Evolutionary conservation across 2,888 invertebrate species (phyloP), one percentile per base, ranked within the genome.

Genomic region (Pollenia labialis): DNA sequence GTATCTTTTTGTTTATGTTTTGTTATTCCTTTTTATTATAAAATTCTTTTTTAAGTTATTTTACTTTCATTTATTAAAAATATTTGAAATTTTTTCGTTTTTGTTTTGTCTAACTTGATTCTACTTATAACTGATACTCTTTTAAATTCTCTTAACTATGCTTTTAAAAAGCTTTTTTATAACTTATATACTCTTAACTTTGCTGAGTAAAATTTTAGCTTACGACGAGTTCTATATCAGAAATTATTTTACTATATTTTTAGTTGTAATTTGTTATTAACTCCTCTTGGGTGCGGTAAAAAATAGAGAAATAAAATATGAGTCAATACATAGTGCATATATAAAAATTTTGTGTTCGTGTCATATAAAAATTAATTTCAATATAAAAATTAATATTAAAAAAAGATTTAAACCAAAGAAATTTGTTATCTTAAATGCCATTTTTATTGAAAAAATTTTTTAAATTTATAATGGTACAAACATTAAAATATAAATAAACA

Each of bases 271-370:
- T 84, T 58, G 74, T 48, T 77, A 64, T 84, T 87, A 69, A 77
- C 84, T 84, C 46, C 74, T 58, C 54, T 77, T 84, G 87, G 87
- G 87, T 87, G 84, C 87, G 87, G 87, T 87, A 52, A 46, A 60
- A 71, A 81, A 62, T 71, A 71, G 52, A 85, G 68, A 77, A 62
- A 23, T 48, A 48, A 48, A 58, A 10, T n/a, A 7, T 18, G 23
- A 48, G n/a, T 23, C 42, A 4, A 32, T 32, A 32, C 32, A 4
- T 32, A 32, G 3, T 6, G 4, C 23, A 3, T 32, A 32, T 32
- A 32, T 1, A 18, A 1, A 50, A 48, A 64, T 44, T 40, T 68
- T 74, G 74, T 69, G 56, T 71, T 58, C 46, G 69, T 76, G 83
- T 71, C 71, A 83, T 77, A 72, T 48, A 48, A 40, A 66, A 66